A percentile compares a stretch with the other conserved stretches of the same genome.
phyloP scores from a whole-genome alignment of 2,797 vertebrate genomes.

The Glossophaga mutica region DNA sequence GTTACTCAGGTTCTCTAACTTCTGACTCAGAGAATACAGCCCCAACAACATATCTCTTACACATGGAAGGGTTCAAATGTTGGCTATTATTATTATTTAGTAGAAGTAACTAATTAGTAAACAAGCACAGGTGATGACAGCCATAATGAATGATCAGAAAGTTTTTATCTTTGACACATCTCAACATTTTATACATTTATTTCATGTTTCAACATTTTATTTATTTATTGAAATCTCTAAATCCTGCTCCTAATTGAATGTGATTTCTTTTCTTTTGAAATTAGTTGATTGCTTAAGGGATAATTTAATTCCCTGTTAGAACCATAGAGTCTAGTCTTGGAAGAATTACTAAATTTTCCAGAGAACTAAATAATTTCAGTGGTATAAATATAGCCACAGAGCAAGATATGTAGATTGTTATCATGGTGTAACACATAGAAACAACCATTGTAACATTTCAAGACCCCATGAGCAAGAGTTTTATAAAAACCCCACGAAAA shows the following conservation, averaged over 20 bases:
- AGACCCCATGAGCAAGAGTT: not conserved
- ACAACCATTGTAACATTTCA: not conserved
- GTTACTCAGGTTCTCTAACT: not conserved
- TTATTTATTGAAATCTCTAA: conserved; percentile 19
- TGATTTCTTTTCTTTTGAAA: not conserved
- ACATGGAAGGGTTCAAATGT: not conserved
- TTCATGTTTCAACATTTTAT: not conserved
- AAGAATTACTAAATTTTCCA: conserved; percentile 28
- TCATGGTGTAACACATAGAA: not conserved
- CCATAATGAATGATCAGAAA: not conserved
- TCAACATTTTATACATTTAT: not conserved
- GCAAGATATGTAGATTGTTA: not conserved
- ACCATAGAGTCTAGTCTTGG: not conserved
- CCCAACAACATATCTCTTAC: not conserved
- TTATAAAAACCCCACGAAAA: not conserved
- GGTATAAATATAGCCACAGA: not conserved
- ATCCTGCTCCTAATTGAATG: not conserved
- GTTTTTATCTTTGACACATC: not conserved
- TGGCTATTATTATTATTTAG: not conserved
- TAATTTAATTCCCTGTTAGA: conserved; percentile 12
- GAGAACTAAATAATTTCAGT: not conserved
- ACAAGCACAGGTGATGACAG: not conserved
- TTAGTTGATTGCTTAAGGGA: not conserved
- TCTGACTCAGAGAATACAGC: not conserved
- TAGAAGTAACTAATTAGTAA: not conserved